A percentile compares a stretch with the other conserved stretches of the same genome.
Evolutionary conservation across 2,113 vertebrate genomes (phyloP).

Genomic region (Platichthys stellatus): DNA sequence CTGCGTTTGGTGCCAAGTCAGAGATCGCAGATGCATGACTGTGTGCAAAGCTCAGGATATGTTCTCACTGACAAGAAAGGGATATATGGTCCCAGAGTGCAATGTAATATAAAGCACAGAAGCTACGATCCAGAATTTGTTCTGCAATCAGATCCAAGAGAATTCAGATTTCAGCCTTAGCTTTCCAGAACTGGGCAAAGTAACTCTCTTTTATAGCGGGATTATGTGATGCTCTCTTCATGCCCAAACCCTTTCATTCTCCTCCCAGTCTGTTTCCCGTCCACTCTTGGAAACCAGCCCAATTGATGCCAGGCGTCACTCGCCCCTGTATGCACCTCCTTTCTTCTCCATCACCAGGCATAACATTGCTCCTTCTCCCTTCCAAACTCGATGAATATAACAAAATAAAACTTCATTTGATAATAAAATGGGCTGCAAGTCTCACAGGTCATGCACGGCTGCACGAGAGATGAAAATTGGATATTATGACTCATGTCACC

Average conservation of each 20-base stretch:
- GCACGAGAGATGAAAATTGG: neutral
- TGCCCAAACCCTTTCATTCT: slow-evolving; percentile 35
- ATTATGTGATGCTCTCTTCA: slow-evolving; percentile 38
- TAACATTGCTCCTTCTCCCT: slow-evolving; percentile 4
- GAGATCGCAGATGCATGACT: slow-evolving; percentile 6
- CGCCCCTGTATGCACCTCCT: neutral
- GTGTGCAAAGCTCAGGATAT: neutral
- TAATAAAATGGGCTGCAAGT: neutral
- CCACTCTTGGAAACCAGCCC: neutral
- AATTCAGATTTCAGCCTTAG: slow-evolving; percentile 18
- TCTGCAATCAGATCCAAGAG: slow-evolving; percentile 30
- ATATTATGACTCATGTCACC: neutral
- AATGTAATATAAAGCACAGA: slow-evolving; percentile 12
- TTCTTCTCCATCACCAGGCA: slow-evolving; percentile 10
- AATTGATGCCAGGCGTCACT: neutral
- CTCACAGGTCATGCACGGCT: neutral
- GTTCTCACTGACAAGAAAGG: slow-evolving; percentile 15
- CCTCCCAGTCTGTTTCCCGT: slow-evolving; percentile 24
- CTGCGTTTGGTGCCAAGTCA: neutral
- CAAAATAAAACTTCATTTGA: slow-evolving; percentile 9
- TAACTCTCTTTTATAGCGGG: slow-evolving; percentile 24
- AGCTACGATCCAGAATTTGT: slow-evolving; percentile 31
- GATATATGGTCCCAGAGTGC: neutral
- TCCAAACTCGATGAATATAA: slow-evolving; percentile 7
- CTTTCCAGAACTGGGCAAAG: slow-evolving; percentile 18